A percentile compares a stretch with the other conserved stretches of the same genome.
Evolutionary conservation across 2,797 vertebrate species (phyloP).

Genomic region (Mormyrops boulengeri): DNA sequence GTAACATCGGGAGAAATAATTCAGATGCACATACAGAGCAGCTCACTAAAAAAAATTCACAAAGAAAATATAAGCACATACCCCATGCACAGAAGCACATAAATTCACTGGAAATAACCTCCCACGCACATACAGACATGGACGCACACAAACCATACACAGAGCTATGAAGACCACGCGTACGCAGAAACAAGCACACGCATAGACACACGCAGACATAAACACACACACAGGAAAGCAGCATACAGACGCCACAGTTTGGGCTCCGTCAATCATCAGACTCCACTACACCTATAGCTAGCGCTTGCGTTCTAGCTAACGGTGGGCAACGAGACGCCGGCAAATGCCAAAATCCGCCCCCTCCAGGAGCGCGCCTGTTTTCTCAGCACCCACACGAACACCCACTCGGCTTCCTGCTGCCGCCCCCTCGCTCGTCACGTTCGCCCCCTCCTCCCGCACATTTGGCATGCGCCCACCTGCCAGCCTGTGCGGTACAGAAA

Average conservation of each 20-base stretch:
- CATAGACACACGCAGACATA: neutral
- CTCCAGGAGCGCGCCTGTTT: neutral
- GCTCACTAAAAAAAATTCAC: neutral
- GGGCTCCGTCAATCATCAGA: neutral
- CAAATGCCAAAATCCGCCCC: constrained; percentile 14
- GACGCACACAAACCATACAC: neutral
- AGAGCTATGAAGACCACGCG: neutral
- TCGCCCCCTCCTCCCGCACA: constrained; percentile 1
- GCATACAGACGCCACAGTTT: neutral
- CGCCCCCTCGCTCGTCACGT: constrained; percentile 15
- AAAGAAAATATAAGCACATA: neutral
- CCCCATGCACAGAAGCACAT: neutral
- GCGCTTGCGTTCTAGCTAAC: neutral
- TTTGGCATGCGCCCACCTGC: neutral
- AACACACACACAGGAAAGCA: neutral
- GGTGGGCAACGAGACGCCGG: neutral
- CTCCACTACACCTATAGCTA: neutral
- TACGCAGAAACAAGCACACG: neutral
- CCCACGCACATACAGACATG: neutral
- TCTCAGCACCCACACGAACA: neutral
- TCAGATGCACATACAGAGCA: neutral
- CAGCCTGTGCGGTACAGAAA: neutral
- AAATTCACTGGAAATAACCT: neutral
- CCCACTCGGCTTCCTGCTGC: constrained; percentile 19
- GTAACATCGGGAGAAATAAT: neutral